Percentiles rank a stretch among this genome's conserved stretches.
Evolutionary conservation across 1,140 invertebrate genomes (phyloP).

Genomic region (Limonius californicus): DNA sequence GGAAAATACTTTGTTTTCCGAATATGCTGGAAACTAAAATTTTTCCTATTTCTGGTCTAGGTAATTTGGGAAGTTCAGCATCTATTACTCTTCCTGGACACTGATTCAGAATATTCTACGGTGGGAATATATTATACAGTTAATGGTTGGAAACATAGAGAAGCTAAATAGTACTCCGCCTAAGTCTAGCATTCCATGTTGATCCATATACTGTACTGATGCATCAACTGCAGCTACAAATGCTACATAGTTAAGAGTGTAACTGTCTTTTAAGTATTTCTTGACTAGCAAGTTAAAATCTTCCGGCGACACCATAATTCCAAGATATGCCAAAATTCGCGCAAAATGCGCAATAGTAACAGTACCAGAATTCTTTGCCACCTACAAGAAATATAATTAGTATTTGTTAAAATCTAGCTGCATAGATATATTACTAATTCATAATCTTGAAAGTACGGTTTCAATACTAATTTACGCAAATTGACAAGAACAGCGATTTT

Average conservation of each 20-base stretch:
- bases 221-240: slow-evolving; percentile 58
- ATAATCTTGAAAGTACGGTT: slow-evolving; percentile 72
- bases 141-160: not conserved
- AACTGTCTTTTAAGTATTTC: slow-evolving; percentile 64
- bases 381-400: slow-evolving; percentile 51
- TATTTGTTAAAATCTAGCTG: too few species aligned
- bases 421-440: too few species aligned
- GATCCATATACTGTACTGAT: slow-evolving; percentile 52
- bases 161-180: slow-evolving; percentile 48
- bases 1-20: slow-evolving; percentile 54
- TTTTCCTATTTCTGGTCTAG: slow-evolving; percentile 58
- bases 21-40: slow-evolving; percentile 51
- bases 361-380: slow-evolving; percentile 65
- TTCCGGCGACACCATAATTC: slow-evolving; percentile 58
- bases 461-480: slow-evolving; percentile 54
- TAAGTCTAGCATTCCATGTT: slow-evolving; percentile 53
- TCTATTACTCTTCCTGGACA: slow-evolving; percentile 62
- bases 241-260: slow-evolving; percentile 67
- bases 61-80: slow-evolving; percentile 60
- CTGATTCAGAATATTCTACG: slow-evolving; percentile 51
- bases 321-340: slow-evolving; percentile 62
- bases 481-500: slow-evolving; percentile 59
- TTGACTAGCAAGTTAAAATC: slow-evolving; percentile 66
- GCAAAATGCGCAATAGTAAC: slow-evolving; percentile 68
- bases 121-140: not conserved